Conservation (phyloP, 2,113 vertebrate species). For the Gnathonemus longibarbis region DNA sequence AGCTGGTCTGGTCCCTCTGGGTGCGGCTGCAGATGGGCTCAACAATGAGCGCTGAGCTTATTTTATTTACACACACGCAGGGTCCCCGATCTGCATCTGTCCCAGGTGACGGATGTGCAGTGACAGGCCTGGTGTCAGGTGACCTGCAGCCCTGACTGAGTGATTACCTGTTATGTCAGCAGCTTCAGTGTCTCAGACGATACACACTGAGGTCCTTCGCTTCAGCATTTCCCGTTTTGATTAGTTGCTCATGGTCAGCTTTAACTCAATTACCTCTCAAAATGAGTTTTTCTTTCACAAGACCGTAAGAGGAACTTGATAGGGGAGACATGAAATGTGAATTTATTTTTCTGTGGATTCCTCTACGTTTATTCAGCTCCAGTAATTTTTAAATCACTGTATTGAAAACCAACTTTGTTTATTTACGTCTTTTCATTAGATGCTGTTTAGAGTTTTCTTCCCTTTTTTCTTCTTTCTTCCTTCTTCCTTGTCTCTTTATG, state of each 20-base stretch:
- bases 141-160: conserved; percentile 39
- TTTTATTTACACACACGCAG: background rate
- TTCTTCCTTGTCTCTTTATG: background rate
- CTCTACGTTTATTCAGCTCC: background rate
- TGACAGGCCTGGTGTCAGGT: conserved; percentile 43
- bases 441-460: background rate
- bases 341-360: background rate
- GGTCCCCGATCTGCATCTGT: background rate
- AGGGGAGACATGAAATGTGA: background rate
- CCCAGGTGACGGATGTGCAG: background rate
- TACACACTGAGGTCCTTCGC: background rate
- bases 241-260: background rate
- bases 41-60: background rate
- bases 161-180: conserved; percentile 35
- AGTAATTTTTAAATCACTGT: background rate
- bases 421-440: background rate
- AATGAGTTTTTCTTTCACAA: background rate
- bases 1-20: background rate
- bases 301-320: background rate
- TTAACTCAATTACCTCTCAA: background rate
- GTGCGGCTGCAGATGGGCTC: background rate
- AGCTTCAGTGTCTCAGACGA: background rate
- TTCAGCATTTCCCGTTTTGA: background rate
- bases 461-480: background rate
- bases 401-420: background rate